Base-by-base conservation (phyloP, 2,888 invertebrate genomes). In the Oscheius myriophilus region DNA sequence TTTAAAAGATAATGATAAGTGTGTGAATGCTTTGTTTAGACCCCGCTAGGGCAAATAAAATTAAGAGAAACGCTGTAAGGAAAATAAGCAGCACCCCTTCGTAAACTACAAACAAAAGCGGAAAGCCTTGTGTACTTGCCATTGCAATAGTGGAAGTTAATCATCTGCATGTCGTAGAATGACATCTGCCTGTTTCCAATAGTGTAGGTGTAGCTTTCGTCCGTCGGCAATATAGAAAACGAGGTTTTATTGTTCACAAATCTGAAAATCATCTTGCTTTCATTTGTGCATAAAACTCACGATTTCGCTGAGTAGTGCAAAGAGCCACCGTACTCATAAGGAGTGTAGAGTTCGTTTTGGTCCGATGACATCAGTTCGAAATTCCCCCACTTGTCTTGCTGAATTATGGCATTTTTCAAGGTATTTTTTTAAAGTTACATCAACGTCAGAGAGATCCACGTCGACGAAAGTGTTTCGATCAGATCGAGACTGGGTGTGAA, bases 301-400 rank as follows among this genome's bases (percentile, higher is more conserved):
- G 33, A 3, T 49, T 43, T 65, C n/a, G 63, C 70, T 16, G 42
- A 9, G 21, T 74, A 74, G 58, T 74, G 73, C 73, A 74, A 69
- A 53, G 69, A 67, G 53, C 73, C 71, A 26, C 61, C 46, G 12
- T 46, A 45, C 21, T 61, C 61, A 33, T 61, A 61, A 6, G 63
- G 63, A 42, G 21, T 52, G 51, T 52, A 63, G n/a, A 39, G 16
- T 2, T 23, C 23, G 23, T 21, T 42, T 25, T 63, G 16, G 12
- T 18, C 1, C 7, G 39, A 1, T 14, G 52, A 2, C 9, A 51
- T n/a, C 23, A 41, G 39, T 12, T 33, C 43, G 43, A 51, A 41
- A 21, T 42, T 33, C 1, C 33, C 54, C 0, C 21, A 16, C 61
- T 45, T 33, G 9, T 9, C 33, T 33, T 3, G 3, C 33, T 33